Evolutionary conservation across 2,797 vertebrate genomes (phyloP).

Genomic region (Echiichthys vipera): DNA sequence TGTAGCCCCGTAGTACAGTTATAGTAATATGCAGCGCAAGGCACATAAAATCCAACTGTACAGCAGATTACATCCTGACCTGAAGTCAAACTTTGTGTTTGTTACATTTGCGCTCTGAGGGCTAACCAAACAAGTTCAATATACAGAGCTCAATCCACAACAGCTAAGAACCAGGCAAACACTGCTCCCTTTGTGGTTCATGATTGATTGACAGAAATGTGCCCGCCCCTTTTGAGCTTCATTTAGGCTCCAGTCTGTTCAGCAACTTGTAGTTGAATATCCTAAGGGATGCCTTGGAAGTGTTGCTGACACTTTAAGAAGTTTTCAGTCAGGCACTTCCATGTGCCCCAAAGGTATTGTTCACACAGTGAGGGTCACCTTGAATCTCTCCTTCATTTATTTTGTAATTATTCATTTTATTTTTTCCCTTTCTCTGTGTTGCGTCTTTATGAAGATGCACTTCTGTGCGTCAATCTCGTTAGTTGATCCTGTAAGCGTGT

Average conservation of each 20-base stretch:
- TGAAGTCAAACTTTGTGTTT: neutral
- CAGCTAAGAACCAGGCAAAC: neutral
- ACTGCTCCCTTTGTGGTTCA: constrained; percentile 6
- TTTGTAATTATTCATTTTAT: neutral
- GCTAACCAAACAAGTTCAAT: neutral
- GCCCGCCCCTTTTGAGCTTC: constrained; percentile 9
- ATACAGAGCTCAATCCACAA: neutral
- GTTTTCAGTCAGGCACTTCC: constrained; percentile 16
- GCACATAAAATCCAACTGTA: neutral
- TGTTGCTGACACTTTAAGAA: constrained; percentile 14
- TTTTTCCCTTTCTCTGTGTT: neutral
- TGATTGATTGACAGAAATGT: constrained; percentile 33
- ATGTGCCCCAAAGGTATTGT: neutral
- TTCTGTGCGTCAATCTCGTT: constrained; percentile 13
- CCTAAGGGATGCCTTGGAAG: constrained; percentile 26
- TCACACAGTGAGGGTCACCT: constrained; percentile 41
- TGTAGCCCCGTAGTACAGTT: neutral
- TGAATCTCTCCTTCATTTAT: constrained; percentile 1
- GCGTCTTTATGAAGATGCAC: neutral
- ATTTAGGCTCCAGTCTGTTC: constrained; percentile 22
- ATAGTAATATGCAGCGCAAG: neutral
- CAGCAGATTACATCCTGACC: neutral
- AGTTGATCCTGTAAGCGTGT: constrained; percentile 31
- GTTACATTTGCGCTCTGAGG: neutral
- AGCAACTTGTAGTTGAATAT: constrained; percentile 15